Conservation (phyloP, 1,140 invertebrate genomes). For the Hypothenemus hampei region DNA sequence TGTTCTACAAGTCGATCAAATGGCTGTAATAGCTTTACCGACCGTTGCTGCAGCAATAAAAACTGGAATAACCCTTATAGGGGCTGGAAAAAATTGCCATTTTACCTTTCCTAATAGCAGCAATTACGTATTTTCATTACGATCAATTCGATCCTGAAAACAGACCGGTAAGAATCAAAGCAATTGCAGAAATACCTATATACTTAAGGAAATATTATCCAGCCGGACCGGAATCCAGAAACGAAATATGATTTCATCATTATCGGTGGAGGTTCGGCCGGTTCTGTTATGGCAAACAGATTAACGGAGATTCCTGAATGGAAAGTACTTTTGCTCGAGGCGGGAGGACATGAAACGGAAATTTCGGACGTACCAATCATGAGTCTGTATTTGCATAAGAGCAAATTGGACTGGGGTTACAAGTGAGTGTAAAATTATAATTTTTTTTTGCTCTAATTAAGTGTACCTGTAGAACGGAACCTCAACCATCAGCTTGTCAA, state of each 20-base stretch:
- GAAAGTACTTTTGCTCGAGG: conserved; percentile 80
- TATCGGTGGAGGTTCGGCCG: conserved; percentile 80
- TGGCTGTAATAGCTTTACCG: conserved; percentile 29
- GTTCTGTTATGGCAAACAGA: conserved; percentile 78
- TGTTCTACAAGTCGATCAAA: background rate
- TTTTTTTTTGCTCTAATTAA: background rate
- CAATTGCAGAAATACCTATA: no score
- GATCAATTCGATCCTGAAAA: conserved; percentile 81
- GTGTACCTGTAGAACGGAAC: conserved; percentile 61
- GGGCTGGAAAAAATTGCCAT: conserved; percentile 67
- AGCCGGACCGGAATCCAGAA: conserved; percentile 47
- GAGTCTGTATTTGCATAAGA: conserved; percentile 82
- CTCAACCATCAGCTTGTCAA: conserved; percentile 77
- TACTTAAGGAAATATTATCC: no score
- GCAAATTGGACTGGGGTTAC: conserved; percentile 90
- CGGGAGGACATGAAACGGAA: conserved; percentile 79
- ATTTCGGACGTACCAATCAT: conserved; percentile 77
- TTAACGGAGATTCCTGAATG: conserved; percentile 72
- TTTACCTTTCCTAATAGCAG: conserved; percentile 70
- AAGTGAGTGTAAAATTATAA: conserved; percentile 48
- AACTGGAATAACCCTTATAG: conserved; percentile 60
- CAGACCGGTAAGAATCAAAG: conserved; percentile 61
- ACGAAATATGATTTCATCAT: conserved; percentile 76
- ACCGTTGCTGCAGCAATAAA: conserved; percentile 55
- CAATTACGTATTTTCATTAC: conserved; percentile 79